phyloP scores from a whole-genome alignment of 2,113 vertebrate species.

The Sapayoa aenigma region DNA sequence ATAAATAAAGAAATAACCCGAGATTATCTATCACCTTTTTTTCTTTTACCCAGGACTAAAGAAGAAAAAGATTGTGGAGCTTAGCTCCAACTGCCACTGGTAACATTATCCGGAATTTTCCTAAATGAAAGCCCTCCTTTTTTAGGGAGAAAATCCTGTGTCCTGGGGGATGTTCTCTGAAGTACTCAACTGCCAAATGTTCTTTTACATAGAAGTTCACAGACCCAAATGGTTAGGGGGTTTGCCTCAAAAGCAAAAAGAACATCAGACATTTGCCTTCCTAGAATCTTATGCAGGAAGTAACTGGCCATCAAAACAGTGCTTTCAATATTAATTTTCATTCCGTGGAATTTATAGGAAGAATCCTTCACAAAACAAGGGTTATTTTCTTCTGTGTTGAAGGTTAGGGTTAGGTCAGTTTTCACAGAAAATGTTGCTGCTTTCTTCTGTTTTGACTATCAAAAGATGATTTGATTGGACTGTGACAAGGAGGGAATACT shows the following conservation, averaged over 20 bases:
- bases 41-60: not conserved
- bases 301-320: not conserved
- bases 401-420: too few relatives aligned
- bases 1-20: not conserved
- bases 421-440: not conserved
- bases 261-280: not conserved
- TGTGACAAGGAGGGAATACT: not conserved
- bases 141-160: not conserved
- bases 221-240: not conserved
- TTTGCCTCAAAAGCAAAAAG: not conserved
- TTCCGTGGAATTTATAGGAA: not conserved
- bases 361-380: not conserved
- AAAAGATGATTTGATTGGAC: not conserved
- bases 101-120: not conserved
- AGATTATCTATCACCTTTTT: not conserved
- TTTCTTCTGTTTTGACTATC: not conserved
- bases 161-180: not conserved
- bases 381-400: not conserved
- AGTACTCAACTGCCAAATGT: not conserved
- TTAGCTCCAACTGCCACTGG: not conserved
- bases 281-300: not conserved
- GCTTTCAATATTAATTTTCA: not conserved
- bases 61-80: not conserved
- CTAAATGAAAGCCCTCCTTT: not conserved
- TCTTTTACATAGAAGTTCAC: not conserved